A percentile compares a stretch with the other conserved stretches of the same genome.
These are phyloP conservation scores for Dreissena polymorpha DNA, from an alignment of 1,140 invertebrate genomes.

Conservation along the genomic window DNA sequence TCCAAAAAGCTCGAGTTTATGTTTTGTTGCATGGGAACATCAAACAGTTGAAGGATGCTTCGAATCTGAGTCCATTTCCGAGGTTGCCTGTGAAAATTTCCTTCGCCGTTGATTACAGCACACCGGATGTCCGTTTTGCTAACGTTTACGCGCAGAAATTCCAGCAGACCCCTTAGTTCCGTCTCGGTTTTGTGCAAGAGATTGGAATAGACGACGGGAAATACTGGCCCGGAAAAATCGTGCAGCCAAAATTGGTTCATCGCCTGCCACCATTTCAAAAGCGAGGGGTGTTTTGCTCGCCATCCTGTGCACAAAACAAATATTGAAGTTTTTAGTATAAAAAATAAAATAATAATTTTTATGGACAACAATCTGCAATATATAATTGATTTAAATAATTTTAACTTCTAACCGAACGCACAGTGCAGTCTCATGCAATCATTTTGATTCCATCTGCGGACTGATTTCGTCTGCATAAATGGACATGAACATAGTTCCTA, in stretches of 20 bases:
- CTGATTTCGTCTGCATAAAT: too few species aligned
- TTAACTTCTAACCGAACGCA: too few species aligned
- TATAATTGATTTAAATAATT: too few species aligned
- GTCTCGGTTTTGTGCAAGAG: not conserved
- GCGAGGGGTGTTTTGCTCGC: not conserved
- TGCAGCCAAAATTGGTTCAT: constrained; percentile 3
- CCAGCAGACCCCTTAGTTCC: constrained; percentile 11
- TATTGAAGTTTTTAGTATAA: too few species aligned
- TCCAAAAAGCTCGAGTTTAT: not conserved
- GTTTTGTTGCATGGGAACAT: not conserved
- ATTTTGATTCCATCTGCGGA: too few species aligned
- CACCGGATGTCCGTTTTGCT: not conserved
- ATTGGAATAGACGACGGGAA: constrained; percentile 11
- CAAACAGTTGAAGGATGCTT: constrained; percentile 3
- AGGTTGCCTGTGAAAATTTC: constrained; percentile 23
- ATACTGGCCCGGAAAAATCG: constrained; percentile 5
- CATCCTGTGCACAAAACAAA: not conserved
- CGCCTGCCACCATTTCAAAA: constrained; percentile 9
- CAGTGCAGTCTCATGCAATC: too few species aligned
- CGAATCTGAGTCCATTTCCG: constrained; percentile 4
- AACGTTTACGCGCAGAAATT: not conserved
- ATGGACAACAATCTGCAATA: too few species aligned
- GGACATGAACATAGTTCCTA: too few species aligned
- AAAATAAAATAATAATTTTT: too few species aligned
- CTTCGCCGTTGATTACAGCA: constrained; percentile 19